Evolutionary conservation across 2,888 invertebrate genomes (phyloP), one percentile per base, ranked within the genome.

Genomic region (Brachyopa scutellaris): DNA sequence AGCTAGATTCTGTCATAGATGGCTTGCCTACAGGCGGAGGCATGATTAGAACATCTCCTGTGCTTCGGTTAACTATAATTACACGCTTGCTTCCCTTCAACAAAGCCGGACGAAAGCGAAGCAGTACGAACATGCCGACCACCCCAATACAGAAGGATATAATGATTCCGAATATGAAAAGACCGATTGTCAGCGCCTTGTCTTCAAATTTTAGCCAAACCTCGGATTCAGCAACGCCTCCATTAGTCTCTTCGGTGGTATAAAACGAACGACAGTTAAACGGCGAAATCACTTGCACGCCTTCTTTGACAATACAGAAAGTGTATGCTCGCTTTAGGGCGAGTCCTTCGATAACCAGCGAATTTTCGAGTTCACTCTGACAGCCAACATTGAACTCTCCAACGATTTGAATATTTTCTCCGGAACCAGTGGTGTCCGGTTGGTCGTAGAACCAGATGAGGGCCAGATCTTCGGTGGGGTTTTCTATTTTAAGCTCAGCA

Each of bases 261-360:
- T 66, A 84, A 47, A 87, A 84, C 0, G 88, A 85, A 0, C 69
- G 85, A 23, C 88, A 89, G 49, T 87, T 86, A 1, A 87, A 85
- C 5, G 88, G 86, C 2, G 87, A 85, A 2, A 85, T 80, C 0
- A 57, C 17, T 11, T 47, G 40, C 9, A 26, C 8, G 0, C 19
- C 49, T 1, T 80, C 51, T 0, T 84, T 47, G 1, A 87, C 1
- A 2, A 89, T 26, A 7, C 88, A 88, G 53, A 88, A 88, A 0
- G 84, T 45, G 31, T 87, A 87, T 0, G 84, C 69, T 6, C 3
- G 76, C 33, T 33, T 36, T 6, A 84, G 84, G 2, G n/a, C 45
- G 3, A 88, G 42, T 0, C 61, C 38, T 33, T 51, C 5, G 0
- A 85, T 62, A 6, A 59, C 23, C 0, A 82, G 19, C 0, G 59